These are phyloP conservation scores for Tetraodon nigroviridis DNA, from an alignment of 2,113 vertebrate species.

Conservation along the genomic window DNA sequence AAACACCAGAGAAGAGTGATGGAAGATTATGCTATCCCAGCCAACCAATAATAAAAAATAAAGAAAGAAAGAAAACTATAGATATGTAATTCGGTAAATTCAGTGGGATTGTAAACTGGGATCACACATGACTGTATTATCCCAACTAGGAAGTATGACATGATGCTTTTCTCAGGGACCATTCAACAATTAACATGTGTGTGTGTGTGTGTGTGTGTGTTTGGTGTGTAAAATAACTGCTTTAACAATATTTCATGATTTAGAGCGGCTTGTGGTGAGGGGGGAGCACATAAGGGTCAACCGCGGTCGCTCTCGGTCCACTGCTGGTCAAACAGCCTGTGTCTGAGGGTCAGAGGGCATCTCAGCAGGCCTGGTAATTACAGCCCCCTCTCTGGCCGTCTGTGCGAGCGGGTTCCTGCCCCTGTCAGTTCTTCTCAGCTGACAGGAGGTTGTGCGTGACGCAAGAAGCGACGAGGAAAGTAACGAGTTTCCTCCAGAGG, in stretches of 20 bases:
- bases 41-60: no score
- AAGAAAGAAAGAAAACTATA: no score
- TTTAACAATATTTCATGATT: no score
- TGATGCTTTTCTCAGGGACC: no score
- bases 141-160: no score
- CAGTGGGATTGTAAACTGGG: no score
- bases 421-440: conserved; percentile 36
- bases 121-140: no score
- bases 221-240: conserved; percentile 1
- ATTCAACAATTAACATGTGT: no score
- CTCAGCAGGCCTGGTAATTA: conserved; percentile 47
- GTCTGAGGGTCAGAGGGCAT: conserved; percentile 48
- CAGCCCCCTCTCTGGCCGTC: conserved; percentile 29
- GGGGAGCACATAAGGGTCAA: conserved; percentile 38
- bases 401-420: conserved; percentile 34
- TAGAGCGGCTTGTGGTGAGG: conserved; percentile 36
- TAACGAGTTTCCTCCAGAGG: conserved; percentile 20
- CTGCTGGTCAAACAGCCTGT: conserved; percentile 35
- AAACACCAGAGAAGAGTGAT: conserved; percentile 8
- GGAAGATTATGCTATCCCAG: no score
- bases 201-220: no score
- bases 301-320: conserved; percentile 33
- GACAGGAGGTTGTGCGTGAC: conserved; percentile 31
- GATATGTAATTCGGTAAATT: no score
- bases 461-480: conserved; percentile 27